These are phyloP conservation scores for Trichechus manatus DNA, from an alignment of 2,113 vertebrate genomes.

Conservation along the genomic window DNA sequence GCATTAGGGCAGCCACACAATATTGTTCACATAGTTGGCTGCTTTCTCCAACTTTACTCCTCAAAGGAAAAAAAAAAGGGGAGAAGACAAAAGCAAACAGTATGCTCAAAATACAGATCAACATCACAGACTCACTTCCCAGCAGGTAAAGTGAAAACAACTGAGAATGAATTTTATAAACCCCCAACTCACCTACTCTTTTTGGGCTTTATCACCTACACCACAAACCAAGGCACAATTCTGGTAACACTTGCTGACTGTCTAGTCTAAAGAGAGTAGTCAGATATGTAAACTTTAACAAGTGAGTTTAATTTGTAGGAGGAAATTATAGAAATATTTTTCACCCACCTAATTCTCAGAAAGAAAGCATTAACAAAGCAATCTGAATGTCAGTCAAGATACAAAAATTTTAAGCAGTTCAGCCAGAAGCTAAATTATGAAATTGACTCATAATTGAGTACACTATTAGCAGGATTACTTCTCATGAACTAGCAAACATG, in stretches of 20 bases:
- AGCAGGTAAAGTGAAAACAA: background rate
- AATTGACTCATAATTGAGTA: background rate
- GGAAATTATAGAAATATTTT: background rate
- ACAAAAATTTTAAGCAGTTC: background rate
- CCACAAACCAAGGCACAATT: background rate
- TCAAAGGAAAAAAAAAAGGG: background rate
- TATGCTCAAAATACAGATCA: background rate
- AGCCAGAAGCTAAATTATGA: background rate
- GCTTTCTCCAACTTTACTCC: background rate
- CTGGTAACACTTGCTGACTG: background rate
- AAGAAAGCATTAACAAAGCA: background rate
- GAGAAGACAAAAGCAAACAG: background rate
- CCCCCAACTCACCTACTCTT: background rate
- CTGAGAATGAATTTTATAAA: background rate
- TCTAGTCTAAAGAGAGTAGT: background rate
- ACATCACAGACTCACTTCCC: background rate
- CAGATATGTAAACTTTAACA: background rate
- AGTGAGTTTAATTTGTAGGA: background rate
- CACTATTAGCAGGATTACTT: background rate
- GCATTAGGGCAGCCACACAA: fast-evolving
- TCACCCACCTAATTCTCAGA: background rate
- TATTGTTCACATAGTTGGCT: background rate
- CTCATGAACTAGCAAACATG: background rate
- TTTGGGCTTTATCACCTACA: background rate
- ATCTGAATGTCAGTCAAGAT: background rate